These are phyloP conservation scores for Hemiscyllium ocellatum DNA, from an alignment of 2,113 vertebrate genomes.

Conservation along the genomic window DNA sequence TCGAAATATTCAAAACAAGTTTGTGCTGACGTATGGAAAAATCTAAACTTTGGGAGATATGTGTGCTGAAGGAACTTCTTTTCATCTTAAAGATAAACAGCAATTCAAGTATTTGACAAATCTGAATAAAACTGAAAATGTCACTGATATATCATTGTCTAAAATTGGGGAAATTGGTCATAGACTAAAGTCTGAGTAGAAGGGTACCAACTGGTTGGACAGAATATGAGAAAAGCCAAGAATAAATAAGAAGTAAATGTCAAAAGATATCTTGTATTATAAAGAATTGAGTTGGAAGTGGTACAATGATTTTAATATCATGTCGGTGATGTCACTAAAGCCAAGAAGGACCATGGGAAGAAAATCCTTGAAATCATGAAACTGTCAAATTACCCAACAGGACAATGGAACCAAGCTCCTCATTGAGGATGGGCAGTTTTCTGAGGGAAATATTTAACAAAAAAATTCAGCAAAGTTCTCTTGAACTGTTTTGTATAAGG, in stretches of 20 bases:
- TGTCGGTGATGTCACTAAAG: not conserved
- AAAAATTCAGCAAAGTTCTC: not conserved
- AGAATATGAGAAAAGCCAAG: not conserved
- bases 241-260: not conserved
- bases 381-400: not conserved
- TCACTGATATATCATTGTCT: not conserved
- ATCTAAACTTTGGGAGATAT: too few species aligned
- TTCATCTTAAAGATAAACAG: not conserved
- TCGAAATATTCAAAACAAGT: not conserved
- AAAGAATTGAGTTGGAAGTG: not conserved
- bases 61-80: too few species aligned
- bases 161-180: too few species aligned
- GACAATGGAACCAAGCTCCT: not conserved
- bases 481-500: not conserved
- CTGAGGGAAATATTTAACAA: not conserved
- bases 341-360: not conserved
- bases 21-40: not conserved
- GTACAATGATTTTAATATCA: not conserved
- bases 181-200: not conserved
- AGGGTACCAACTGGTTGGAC: not conserved
- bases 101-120: not conserved
- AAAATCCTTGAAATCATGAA: not conserved
- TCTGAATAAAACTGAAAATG: not conserved
- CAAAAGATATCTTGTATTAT: not conserved
- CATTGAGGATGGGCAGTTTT: not conserved